A percentile compares a stretch with the other conserved stretches of the same genome.
Evolutionary conservation across 2,888 invertebrate species (phyloP).

Genomic region (Melinaea menophilus): DNA sequence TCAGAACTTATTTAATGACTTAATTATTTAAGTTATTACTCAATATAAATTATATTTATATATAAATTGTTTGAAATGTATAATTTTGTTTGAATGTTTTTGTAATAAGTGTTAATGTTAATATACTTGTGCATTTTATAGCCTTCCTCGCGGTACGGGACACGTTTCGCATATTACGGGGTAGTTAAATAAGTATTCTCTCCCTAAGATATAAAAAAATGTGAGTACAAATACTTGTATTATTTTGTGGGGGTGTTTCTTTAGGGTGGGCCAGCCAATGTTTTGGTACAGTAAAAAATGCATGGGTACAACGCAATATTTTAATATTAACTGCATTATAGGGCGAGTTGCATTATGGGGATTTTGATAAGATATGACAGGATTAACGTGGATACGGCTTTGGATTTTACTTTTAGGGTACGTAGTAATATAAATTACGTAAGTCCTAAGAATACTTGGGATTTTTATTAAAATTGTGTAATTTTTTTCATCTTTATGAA

Average conservation of each 20-base stretch:
- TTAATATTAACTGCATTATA: constrained; percentile 75
- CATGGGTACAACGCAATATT: constrained; percentile 72
- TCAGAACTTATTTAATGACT: background rate
- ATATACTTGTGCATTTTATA: too few relatives aligned
- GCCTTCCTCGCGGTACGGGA: constrained; percentile 34
- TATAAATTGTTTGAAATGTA: too few relatives aligned
- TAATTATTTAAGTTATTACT: background rate
- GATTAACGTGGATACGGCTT: constrained; percentile 45
- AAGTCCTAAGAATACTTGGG: too few relatives aligned
- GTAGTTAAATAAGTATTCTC: constrained; percentile 59
- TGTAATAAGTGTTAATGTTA: too few relatives aligned
- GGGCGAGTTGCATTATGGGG: constrained; percentile 61
- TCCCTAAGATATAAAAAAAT: constrained; percentile 51
- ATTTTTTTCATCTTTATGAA: too few relatives aligned
- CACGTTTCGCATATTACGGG: constrained; percentile 48
- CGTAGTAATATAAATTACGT: too few relatives aligned
- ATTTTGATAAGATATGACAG: constrained; percentile 42
- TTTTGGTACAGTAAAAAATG: constrained; percentile 73
- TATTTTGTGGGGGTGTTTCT: constrained; percentile 64
- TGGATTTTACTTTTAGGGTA: constrained; percentile 1
- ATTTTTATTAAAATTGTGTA: too few relatives aligned
- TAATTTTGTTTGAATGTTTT: too few relatives aligned
- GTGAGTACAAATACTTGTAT: constrained; percentile 74
- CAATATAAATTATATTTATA: background rate
- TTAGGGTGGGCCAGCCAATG: constrained; percentile 63